Evolutionary conservation across 2,797 vertebrate species (phyloP).

Genomic region (Bradypodion pumilum): DNA sequence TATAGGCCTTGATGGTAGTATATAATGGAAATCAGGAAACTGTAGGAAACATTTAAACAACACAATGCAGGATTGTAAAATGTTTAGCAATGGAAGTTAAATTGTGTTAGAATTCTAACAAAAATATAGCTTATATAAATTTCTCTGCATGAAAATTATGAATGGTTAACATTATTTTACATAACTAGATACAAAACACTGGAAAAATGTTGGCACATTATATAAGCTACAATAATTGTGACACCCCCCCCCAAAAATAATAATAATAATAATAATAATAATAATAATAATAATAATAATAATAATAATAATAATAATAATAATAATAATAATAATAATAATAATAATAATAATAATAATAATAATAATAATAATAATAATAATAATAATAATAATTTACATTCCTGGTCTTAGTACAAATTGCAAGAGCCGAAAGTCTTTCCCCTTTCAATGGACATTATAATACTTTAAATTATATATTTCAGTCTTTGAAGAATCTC

Average conservation of each 20-base stretch:
- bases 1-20: constrained; percentile 52
- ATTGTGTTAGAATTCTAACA: constrained; percentile 71
- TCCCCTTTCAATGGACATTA: constrained; percentile 36
- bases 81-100: constrained; percentile 64
- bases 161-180: constrained; percentile 67
- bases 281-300: too few species aligned
- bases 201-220: constrained; percentile 75
- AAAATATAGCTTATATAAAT: constrained; percentile 84
- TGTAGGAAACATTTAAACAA: constrained; percentile 66
- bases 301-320: too few species aligned
- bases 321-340: too few species aligned
- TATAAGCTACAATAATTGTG: constrained; percentile 62
- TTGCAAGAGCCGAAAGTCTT: constrained; percentile 15
- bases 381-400: too few species aligned
- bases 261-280: too few species aligned
- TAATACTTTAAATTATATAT: constrained; percentile 48
- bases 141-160: constrained; percentile 70
- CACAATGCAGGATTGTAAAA: constrained; percentile 58
- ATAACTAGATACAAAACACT: constrained; percentile 76
- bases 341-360: too few species aligned
- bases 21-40: constrained; percentile 46
- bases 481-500: constrained; percentile 49
- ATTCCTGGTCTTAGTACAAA: constrained; percentile 12
- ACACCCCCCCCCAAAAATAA: too few species aligned
- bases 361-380: too few species aligned